Percentiles rank a stretch among this genome's conserved stretches.
Evolutionary conservation across 2,113 vertebrate genomes (phyloP).

Genomic region (Lates calcarifer): DNA sequence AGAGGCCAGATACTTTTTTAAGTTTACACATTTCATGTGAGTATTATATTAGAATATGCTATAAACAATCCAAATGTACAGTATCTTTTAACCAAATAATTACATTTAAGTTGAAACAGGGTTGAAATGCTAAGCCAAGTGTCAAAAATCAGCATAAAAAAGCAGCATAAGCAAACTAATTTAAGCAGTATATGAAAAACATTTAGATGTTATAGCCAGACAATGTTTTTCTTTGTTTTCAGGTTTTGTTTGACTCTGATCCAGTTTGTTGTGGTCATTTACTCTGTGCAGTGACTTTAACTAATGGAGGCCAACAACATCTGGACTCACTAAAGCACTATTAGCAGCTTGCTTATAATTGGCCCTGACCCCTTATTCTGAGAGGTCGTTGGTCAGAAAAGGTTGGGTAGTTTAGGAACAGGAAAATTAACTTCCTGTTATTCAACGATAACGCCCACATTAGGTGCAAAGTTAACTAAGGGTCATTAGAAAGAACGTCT

Average conservation of each 20-base stretch:
- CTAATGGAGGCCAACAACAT: slow-evolving; percentile 71
- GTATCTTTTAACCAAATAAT: background rate
- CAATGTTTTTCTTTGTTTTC: slow-evolving; percentile 37
- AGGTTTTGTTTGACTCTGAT: slow-evolving; percentile 12
- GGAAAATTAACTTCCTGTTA: slow-evolving; percentile 86
- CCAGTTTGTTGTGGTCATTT: slow-evolving; percentile 52
- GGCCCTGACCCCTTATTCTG: slow-evolving; percentile 76
- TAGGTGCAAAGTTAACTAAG: slow-evolving; percentile 77
- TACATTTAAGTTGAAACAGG: background rate
- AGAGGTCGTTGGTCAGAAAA: slow-evolving; percentile 79
- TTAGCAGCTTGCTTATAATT: slow-evolving; percentile 82
- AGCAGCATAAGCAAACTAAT: background rate
- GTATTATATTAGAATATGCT: background rate
- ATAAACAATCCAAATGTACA: background rate
- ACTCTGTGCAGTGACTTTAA: slow-evolving; percentile 32
- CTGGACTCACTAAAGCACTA: slow-evolving; percentile 77
- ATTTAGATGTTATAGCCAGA: background rate
- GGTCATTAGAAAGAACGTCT: slow-evolving; percentile 66
- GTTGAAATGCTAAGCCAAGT: slow-evolving; percentile 5
- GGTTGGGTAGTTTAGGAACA: slow-evolving; percentile 79
- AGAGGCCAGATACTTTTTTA: background rate
- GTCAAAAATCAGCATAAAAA: background rate
- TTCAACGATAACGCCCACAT: slow-evolving; percentile 79
- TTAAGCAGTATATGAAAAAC: background rate
- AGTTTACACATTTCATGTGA: background rate